A percentile compares a stretch with the other conserved stretches of the same genome.
These are phyloP conservation scores for Drosophila hydei DNA, from an alignment of 1,140 invertebrate genomes.

Conservation along the genomic window DNA sequence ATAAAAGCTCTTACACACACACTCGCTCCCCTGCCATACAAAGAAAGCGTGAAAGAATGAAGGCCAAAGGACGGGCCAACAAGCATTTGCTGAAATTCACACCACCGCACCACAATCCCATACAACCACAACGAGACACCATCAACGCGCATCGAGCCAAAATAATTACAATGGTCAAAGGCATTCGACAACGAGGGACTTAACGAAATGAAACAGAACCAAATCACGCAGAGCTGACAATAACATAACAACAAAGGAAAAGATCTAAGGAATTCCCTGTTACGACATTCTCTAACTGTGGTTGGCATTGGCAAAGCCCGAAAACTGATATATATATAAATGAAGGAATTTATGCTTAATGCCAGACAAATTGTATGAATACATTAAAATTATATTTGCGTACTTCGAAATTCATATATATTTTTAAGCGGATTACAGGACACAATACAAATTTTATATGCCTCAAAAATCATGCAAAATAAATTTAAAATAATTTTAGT, in stretches of 20 bases:
- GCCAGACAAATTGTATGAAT: no score
- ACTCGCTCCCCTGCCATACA: conserved; percentile 2
- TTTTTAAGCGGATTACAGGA: no score
- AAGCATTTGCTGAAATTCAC: conserved; percentile 66
- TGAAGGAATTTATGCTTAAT: background rate
- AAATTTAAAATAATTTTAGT: no score
- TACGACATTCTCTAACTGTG: background rate
- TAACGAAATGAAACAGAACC: conserved; percentile 38
- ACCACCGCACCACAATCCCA: conserved; percentile 33
- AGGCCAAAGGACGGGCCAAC: conserved; percentile 1
- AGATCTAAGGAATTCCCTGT: conserved; percentile 2
- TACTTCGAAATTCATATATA: background rate
- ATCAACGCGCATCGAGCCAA: conserved; percentile 44
- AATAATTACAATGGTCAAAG: conserved; percentile 51
- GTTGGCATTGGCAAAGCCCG: no score
- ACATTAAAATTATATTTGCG: background rate
- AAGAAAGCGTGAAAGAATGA: background rate
- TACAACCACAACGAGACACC: conserved; percentile 26
- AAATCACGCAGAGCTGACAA: conserved; percentile 28
- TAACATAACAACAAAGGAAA: conserved; percentile 20
- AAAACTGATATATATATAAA: background rate
- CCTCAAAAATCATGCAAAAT: no score
- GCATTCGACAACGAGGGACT: conserved; percentile 23
- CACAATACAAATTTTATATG: no score
- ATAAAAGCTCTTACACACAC: conserved; percentile 49